A percentile compares a stretch with the other conserved stretches of the same genome.
phyloP scores from a whole-genome alignment of 1,140 invertebrate species.

The Heliconius melpomene region DNA sequence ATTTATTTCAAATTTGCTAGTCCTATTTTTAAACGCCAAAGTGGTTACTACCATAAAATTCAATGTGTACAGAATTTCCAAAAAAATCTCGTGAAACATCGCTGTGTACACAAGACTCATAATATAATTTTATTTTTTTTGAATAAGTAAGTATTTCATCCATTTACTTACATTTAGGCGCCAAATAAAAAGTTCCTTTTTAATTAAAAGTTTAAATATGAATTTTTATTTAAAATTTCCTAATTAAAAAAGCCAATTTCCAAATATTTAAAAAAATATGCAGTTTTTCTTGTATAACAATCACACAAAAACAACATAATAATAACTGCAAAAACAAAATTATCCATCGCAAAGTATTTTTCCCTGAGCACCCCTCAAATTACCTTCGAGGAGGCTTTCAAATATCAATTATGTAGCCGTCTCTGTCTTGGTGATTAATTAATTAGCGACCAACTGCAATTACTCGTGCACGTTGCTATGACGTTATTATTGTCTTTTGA shows the following conservation, averaged over 20 bases:
- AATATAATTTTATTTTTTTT: too few species aligned
- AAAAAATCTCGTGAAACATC: too few species aligned
- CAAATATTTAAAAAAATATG: neutral
- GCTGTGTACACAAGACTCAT: too few species aligned
- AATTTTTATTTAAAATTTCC: neutral
- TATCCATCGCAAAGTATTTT: constrained; percentile 7
- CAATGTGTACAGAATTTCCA: too few species aligned
- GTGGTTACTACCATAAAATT: too few species aligned
- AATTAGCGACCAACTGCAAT: constrained; percentile 42
- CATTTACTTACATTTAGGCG: too few species aligned
- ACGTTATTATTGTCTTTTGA: constrained; percentile 41
- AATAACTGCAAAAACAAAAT: neutral
- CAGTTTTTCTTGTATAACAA: neutral
- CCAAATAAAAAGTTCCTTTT: too few species aligned
- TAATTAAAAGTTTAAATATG: too few species aligned
- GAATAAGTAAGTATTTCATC: too few species aligned
- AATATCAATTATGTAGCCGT: constrained; percentile 44
- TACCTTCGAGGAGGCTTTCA: constrained; percentile 36
- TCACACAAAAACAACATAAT: neutral
- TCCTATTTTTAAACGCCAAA: too few species aligned
- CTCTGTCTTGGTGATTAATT: constrained; percentile 44
- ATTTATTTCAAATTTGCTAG: too few species aligned
- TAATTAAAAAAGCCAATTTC: neutral
- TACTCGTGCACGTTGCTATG: constrained; percentile 35
- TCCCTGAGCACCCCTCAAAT: constrained; percentile 23